phyloP scores from a whole-genome alignment of 2,797 vertebrate species.

The Borostomias antarcticus region DNA sequence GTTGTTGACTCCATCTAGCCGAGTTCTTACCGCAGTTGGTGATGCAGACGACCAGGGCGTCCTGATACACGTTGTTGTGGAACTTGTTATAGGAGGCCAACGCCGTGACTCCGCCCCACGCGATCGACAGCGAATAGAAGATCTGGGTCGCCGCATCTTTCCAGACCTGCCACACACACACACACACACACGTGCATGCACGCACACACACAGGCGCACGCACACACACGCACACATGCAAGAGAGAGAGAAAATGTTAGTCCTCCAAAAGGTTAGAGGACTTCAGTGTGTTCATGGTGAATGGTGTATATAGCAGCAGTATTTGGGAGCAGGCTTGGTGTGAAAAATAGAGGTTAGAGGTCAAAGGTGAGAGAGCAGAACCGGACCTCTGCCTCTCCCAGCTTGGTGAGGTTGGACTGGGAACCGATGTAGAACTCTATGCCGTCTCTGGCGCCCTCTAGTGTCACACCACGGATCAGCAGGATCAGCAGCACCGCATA shows the following conservation, averaged over 20 bases:
- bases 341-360: not conserved
- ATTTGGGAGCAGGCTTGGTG: not conserved
- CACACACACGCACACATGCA: too few relatives aligned
- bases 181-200: not conserved
- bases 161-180: conserved; percentile 81
- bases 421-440: conserved; percentile 92
- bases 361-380: not conserved
- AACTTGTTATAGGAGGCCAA: conserved; percentile 96
- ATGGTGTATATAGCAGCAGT: not conserved
- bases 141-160: conserved; percentile 95
- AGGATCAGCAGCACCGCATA: conserved; percentile 87
- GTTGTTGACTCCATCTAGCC: not conserved
- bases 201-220: too few relatives aligned
- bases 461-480: conserved; percentile 84
- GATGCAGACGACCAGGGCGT: conserved; percentile 85
- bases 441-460: conserved; percentile 87
- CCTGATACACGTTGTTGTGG: conserved; percentile 90
- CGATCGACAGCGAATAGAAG: conserved; percentile 90
- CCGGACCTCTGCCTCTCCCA: conserved; percentile 82
- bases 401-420: conserved; percentile 87
- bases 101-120: conserved; percentile 88
- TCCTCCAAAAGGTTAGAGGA: too few relatives aligned
- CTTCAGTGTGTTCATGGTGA: too few relatives aligned
- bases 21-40: conserved; percentile 80
- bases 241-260: too few relatives aligned